Base-by-base conservation (phyloP, 1,140 invertebrate species). In the Cyclina sinensis region DNA sequence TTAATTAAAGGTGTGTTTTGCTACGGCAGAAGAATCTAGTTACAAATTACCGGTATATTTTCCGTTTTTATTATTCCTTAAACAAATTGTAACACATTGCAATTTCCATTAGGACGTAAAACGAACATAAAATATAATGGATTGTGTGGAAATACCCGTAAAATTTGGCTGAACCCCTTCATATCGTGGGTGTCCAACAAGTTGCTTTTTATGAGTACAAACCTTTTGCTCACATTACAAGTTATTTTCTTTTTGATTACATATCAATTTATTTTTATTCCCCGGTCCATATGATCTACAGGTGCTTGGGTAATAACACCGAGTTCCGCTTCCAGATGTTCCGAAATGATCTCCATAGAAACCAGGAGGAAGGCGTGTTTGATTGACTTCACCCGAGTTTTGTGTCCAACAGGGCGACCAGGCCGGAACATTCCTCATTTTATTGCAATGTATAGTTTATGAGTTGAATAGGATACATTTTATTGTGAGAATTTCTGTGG, bases 211-310 rank as follows among this genome's bases (percentile, higher is more conserved):
- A 84, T 54, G 7, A 37, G 12, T 43, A 35, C 18, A 70, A 84
- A 73, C 39, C 65, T 73, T 84, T 73, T 73, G 68, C 82, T 84
- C 82, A 84, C 32, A 43, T 84, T 84, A 54, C 82, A n/a, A 70
- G 30, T 51, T 73, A 84, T 84, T 84, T 73, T 51, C 82, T 27
- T 84, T 84, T 84, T 84, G 62, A 73, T 84, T 43, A 43, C 59
- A 84, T 84, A 84, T 84, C 82, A 84, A 73, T 84, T 84, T 84
- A 84, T 84, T 84, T 81, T 84, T 84, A 84, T 84, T 73, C 48
- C 62, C 48, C 24, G 39, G 82, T 30, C 62, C 82, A 84, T 65
- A 84, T 84, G 82, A 70, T n/a, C 62, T 84, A 27, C 82, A 84
- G 82, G 82, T 84, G 82, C 48, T 27, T 18, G 14, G 37, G 82